Evolutionary conservation across 2,888 invertebrate genomes (phyloP), one percentile per base, ranked within the genome.

Genomic region (Altica lythri): DNA sequence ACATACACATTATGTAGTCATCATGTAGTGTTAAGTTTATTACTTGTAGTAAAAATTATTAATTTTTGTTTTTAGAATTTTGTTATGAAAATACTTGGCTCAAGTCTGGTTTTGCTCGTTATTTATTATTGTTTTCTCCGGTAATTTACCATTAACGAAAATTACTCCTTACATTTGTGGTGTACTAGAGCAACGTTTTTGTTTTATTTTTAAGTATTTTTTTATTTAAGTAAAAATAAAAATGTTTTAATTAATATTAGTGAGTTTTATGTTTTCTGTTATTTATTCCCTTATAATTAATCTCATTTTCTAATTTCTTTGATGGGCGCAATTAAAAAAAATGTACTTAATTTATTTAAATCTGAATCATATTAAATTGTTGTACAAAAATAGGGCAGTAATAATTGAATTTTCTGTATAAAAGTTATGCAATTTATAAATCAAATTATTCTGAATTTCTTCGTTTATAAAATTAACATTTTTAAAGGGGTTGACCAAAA

Each of bases 11-110:
- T 70, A 70, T 71, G 75, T 76, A 76, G 76, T 76, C 75, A 75
- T 75, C 75, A 73, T 72, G 74, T 76, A 76, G 75, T 71, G 69
- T 70, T 74, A 74, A 73, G 73, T 73, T 69, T 69, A 70, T 67
- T 69, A 68, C 55, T 59, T 63, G 61, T 68, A 70, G 69, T 61
- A 60, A 57, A 64, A 48, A 40, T 17, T 40, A 38, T 52, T 64
- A 59, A 46, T 59, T 55, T 56, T 59, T 51, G 53, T 57, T 59
- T 57, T 54, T 55, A 57, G 38, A 19, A 42, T 40, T 10, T 22
- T 22, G 22, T 32, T 32, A 40, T 40, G 29, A 32, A 40, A 30
- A 22, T 40, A 49, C 49, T 49, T 40, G 49, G 49, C 47, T n/a
- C 38, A 12, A 19, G 17, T 14, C 10, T 43, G 13, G 27, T 38